Percentiles rank a stretch among this genome's conserved stretches.
Evolutionary conservation across 2,888 invertebrate genomes (phyloP).

Genomic region (Hedychridium roseum): DNA sequence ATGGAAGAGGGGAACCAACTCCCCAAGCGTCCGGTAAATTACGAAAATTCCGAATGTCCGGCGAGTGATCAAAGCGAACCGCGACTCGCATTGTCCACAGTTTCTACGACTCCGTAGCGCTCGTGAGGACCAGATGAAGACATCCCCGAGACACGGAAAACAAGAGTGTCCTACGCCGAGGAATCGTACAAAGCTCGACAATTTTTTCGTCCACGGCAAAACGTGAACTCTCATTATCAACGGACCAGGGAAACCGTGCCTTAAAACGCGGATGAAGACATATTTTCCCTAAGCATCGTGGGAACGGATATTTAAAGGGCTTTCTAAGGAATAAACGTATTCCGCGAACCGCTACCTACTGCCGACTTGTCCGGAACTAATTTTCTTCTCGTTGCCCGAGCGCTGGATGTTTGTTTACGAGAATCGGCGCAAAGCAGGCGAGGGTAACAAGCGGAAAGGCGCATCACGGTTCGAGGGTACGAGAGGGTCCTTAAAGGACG

Average conservation of each 20-base stretch:
- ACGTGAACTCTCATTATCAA: no score
- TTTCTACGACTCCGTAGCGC: slow-evolving; percentile 37
- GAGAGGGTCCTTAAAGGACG: slow-evolving; percentile 25
- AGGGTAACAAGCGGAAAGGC: slow-evolving; percentile 29
- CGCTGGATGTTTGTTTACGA: not conserved
- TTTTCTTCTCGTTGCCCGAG: slow-evolving; percentile 4
- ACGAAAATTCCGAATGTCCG: slow-evolving; percentile 56
- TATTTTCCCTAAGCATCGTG: no score
- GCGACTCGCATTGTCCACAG: slow-evolving; percentile 47
- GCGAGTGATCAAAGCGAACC: slow-evolving; percentile 55
- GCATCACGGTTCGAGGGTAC: slow-evolving; percentile 14
- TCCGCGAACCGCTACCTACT: no score
- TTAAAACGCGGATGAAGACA: no score
- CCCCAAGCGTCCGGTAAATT: slow-evolving; percentile 51
- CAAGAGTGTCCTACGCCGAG: slow-evolving; percentile 40
- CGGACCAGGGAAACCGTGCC: no score
- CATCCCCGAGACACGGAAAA: slow-evolving; percentile 21
- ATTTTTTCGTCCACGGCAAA: no score
- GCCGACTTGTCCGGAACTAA: no score
- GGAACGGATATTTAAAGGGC: no score
- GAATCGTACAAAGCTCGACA: slow-evolving; percentile 10
- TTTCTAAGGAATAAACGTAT: no score
- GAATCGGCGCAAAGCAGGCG: slow-evolving; percentile 15
- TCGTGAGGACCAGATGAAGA: slow-evolving; percentile 31
- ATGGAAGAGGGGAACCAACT: slow-evolving; percentile 17